Evolutionary conservation across 2,888 invertebrate genomes (phyloP), one percentile per base, ranked within the genome.

Genomic region (Campoplex nolae): DNA sequence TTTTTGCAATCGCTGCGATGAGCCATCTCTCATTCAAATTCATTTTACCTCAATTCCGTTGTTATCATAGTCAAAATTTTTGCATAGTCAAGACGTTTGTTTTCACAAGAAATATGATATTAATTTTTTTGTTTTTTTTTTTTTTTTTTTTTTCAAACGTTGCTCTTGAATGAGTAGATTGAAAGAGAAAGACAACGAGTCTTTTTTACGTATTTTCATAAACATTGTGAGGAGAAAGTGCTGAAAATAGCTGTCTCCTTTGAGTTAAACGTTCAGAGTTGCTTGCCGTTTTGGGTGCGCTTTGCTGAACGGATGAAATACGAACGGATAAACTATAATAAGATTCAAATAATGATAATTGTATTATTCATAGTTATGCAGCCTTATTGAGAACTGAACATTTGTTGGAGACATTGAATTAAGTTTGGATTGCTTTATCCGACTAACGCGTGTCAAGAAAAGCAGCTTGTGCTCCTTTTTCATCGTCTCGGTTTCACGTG

Each of bases 381-480:
- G 38, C 3, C 35, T 13, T 32, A 48, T 65, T 28, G 23, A 48
- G 23, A 28, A 42, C 42, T 28, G 0, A 9, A 48, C 16, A n/a
- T 45, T n/a, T 11, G 32, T 28, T 11, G 62, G 62, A 48, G 62
- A 76, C 45, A 67, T 75, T 18, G 32, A 70, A 70, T 71, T 71
- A 70, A 23, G 23, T 71, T 45, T 62, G 6, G n/a, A n/a, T 62
- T 65, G 48, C 28, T 67, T 42, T 58, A 70, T 48, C 23, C 35
- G 23, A 58, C 13, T n/a, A 80, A 62, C 18, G 71, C 71, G 70
- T 71, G 71, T 71, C 70, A 58, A 58, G 71, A 35, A 35, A 18
- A 51, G 51, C 65, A 81, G 48, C 73, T 81, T 35, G 48, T 80
- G 73, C 56, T 71, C 70, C 68, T 78, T 78, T 78, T n/a, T 81